Percentiles rank a stretch among this genome's conserved stretches.
Evolutionary conservation across 1,140 invertebrate species (phyloP).

Genomic region (Caerostris darwini): DNA sequence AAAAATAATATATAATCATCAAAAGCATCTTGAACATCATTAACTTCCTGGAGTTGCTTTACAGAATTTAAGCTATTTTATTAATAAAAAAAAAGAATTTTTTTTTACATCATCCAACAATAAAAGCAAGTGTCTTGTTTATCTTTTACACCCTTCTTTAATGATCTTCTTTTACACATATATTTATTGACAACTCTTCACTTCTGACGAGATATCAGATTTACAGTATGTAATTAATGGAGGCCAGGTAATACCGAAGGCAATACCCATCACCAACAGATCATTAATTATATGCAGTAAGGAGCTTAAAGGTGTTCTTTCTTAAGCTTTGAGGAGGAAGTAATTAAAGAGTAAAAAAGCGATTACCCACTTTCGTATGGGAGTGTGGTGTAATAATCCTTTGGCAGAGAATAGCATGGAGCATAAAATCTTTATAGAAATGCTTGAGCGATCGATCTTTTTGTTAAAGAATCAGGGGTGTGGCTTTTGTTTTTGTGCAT

Average conservation of each 20-base stretch:
- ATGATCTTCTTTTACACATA: not conserved
- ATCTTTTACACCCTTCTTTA: not conserved
- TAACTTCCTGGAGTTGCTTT: too few relatives aligned
- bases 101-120: too few relatives aligned
- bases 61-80: too few relatives aligned
- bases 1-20: too few relatives aligned
- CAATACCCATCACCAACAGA: not conserved
- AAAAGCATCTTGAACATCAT: too few relatives aligned
- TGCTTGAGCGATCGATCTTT: not conserved
- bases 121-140: too few relatives aligned
- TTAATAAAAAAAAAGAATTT: too few relatives aligned
- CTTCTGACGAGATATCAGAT: not conserved
- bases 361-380: not conserved
- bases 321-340: not conserved
- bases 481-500: constrained; percentile 1
- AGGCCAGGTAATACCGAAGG: not conserved
- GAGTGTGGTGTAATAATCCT: constrained; percentile 11
- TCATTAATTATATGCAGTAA: constrained; percentile 24
- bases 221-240: not conserved
- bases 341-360: constrained; percentile 20
- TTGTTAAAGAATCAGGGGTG: constrained; percentile 8
- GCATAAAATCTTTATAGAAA: constrained; percentile 11
- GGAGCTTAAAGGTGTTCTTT: not conserved
- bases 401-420: not conserved
- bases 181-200: not conserved